A percentile compares a stretch with the other conserved stretches of the same genome.
Evolutionary conservation across 1,140 invertebrate genomes (phyloP).

Genomic region (Heliconius melpomene): DNA sequence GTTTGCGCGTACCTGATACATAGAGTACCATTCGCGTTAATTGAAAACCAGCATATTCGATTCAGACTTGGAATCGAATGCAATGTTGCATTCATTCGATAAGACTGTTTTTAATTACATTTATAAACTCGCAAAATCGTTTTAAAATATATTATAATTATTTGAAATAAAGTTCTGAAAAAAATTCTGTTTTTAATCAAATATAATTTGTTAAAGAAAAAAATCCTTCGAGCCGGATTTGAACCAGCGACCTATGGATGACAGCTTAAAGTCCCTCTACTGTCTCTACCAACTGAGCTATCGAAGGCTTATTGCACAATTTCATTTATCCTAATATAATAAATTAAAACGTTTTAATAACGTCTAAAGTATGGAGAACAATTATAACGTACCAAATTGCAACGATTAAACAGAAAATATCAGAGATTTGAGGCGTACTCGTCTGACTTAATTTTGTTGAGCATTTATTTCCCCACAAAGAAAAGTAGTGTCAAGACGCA

Average conservation of each 20-base stretch:
- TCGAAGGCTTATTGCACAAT: conserved; percentile 59
- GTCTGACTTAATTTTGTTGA: too few relatives aligned
- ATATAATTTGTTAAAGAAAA: neutral
- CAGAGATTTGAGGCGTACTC: too few relatives aligned
- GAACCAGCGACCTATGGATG: conserved; percentile 80
- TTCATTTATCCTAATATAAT: neutral
- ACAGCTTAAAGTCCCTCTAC: conserved; percentile 51
- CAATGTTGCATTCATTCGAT: conserved; percentile 4
- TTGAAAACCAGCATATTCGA: conserved; percentile 11
- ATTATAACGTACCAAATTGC: too few relatives aligned
- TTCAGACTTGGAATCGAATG: neutral
- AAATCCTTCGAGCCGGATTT: conserved; percentile 69
- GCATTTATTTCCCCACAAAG: too few relatives aligned
- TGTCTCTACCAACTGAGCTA: conserved; percentile 81
- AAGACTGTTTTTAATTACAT: neutral
- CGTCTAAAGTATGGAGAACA: too few relatives aligned
- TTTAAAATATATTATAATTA: neutral
- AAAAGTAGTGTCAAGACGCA: too few relatives aligned
- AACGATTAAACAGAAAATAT: too few relatives aligned
- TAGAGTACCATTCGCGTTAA: conserved; percentile 4
- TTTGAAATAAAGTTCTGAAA: too few relatives aligned
- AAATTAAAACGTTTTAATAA: too few relatives aligned
- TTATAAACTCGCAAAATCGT: neutral
- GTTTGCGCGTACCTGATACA: conserved; percentile 8
- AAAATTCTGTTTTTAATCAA: too few relatives aligned